Base-by-base conservation (phyloP, 2,113 vertebrate genomes). In the Poecile atricapillus region DNA sequence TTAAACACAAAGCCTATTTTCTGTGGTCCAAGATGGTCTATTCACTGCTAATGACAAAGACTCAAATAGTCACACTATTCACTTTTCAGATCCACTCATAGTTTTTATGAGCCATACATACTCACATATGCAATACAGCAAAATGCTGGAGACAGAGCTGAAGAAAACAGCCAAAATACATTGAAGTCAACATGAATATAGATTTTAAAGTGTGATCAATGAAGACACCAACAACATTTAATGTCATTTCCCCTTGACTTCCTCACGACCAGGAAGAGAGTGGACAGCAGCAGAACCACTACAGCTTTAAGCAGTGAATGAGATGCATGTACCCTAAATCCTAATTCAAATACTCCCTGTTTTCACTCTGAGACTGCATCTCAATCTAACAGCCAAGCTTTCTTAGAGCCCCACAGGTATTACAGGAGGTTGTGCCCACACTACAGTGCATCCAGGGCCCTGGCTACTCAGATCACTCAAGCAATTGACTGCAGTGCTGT, bases 201-300 rank as follows among this genome's bases (percentile, higher is more conserved):
- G 25, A 74, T 62, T 87, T 70, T 46, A 63, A 90, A 79, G n/a
- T 19, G 71, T 10, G 3, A 79, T 4, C 20, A 71, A 46, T 33
- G n/a, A 91, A 50, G 56, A 71, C 7, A 46, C 11, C 30, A 62
- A 23, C 41, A 81, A 46, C 19, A 47, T 52, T 46, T 64, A 60
- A 50, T 43, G 33, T 4, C 15, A 10, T 41, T 94, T 68, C 13
- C 19, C 10, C 70, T 69, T 65, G 21, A 41, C 58, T 44, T 79
- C 30, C 64, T 62, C 59, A 28, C 30, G 83, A 43, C 2, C 43
- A 46, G 17, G 52, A 71, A 33, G 11, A 84, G 16, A 73, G 55
- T 8, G 19, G 59, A 67, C 13, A 39, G 39, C 33, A 86, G n/a
- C 13, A 78, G 30, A 77, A 63, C 14, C 0, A 0, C 43, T 67